Evolutionary conservation across 2,113 vertebrate species (phyloP), one percentile per base, ranked within the genome.

Genomic region (Leucoraja erinaceus): DNA sequence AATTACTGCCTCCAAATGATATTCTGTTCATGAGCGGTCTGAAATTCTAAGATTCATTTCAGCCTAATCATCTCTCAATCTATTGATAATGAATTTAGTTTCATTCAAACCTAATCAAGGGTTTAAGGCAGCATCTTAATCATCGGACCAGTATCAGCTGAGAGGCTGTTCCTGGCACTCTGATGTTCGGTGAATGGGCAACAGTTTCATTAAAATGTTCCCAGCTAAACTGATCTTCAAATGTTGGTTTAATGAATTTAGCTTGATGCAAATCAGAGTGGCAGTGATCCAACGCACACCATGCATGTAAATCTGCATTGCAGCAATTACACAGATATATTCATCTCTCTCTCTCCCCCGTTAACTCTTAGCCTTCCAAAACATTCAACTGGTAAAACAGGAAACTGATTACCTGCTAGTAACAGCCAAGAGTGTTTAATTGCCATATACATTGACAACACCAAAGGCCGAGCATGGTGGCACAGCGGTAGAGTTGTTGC

Each of bases 51-150:
- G 59, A 8, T 63, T 70, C 33, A 72, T 72, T 47, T 72, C 68
- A 22, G 31, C 66, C 38, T 72, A 54, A 72, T 91, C 54, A 91
- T 72, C 90, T 91, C 54, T 72, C 5, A 72, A 72, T 28, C 68
- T 91, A 74, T 91, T 91, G 90, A 72, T 72, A 70, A 91, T 91
- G 38, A 63, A 11, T 91, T 91, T 72, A 91, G 70, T 47, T 72
- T 74, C 25, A 91, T 91, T 72, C 5, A 28, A 25, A 9, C 12
- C 12, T 38, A 54, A 74, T 91, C 18, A 72, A 72, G 20, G 20
- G 47, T 28, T 0, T 54, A 70, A 74, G 38, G 90, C 68, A 47
- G 22, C 9, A 91, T 28, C 72, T 91, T 91, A 91, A 91, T 90
- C 88, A 68, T 31, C 33, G 6, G 47, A 90, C 70, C 72, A 9